Evolutionary conservation across 2,888 invertebrate species (phyloP).

Genomic region (Acleris holmiana): DNA sequence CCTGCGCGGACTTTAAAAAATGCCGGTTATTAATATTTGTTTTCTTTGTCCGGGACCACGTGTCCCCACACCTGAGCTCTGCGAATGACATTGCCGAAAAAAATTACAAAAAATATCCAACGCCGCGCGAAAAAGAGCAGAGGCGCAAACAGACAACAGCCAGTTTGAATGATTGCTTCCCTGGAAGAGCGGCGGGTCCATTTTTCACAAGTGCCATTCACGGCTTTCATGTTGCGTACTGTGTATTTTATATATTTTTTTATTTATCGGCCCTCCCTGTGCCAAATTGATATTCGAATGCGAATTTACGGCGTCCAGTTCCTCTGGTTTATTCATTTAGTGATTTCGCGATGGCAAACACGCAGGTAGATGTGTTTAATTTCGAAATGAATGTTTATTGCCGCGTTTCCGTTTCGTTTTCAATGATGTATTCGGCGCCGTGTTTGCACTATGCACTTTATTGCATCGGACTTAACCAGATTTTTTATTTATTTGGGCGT

Average conservation of each 20-base stretch:
- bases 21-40: conserved; percentile 83
- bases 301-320: conserved; percentile 76
- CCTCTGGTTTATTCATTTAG: conserved; percentile 84
- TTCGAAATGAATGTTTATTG: conserved; percentile 83
- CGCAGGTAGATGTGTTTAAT: conserved; percentile 83
- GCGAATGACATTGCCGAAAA: conserved; percentile 79
- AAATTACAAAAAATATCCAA: conserved; percentile 74
- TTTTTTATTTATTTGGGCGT: conserved; percentile 37
- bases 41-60: conserved; percentile 81
- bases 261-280: conserved; percentile 72
- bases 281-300: conserved; percentile 82
- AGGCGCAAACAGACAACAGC: conserved; percentile 83
- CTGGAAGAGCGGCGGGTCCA: conserved; percentile 84
- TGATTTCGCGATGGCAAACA: conserved; percentile 81
- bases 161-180: conserved; percentile 84
- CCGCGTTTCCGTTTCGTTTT: conserved; percentile 75
- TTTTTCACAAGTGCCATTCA: conserved; percentile 85
- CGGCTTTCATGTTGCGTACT: conserved; percentile 80
- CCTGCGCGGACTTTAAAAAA: conserved; percentile 78
- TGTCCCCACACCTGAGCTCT: conserved; percentile 82
- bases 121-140: conserved; percentile 77
- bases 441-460: conserved; percentile 55
- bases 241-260: conserved; percentile 78
- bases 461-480: conserved; percentile 49
- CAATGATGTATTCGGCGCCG: conserved; percentile 55